These are phyloP conservation scores for Gryllus bimaculatus DNA, from an alignment of 1,140 invertebrate genomes.

Conservation along the genomic window DNA sequence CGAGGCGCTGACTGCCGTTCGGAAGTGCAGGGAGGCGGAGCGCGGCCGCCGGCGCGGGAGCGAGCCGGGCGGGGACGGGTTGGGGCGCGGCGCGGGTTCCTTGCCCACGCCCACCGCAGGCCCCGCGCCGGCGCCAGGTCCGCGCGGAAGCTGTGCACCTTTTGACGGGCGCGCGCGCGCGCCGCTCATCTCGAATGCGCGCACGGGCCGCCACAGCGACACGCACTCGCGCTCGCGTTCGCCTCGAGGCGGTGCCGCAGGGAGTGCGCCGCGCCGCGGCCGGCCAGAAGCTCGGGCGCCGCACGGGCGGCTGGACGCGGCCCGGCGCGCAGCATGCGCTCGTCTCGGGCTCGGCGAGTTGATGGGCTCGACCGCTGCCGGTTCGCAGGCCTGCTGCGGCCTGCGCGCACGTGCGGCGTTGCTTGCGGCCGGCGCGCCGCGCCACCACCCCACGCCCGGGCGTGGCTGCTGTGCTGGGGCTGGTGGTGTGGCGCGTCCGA, in stretches of 20 bases:
- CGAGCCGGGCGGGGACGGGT: not conserved
- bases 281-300: too few relatives aligned
- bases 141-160: not conserved
- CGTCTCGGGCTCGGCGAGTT: constrained; percentile 32
- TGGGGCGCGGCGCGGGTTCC: too few relatives aligned
- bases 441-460: too few relatives aligned
- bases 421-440: constrained; percentile 33
- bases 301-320: constrained; percentile 11
- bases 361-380: constrained; percentile 43
- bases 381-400: constrained; percentile 15
- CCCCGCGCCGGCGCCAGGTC: not conserved
- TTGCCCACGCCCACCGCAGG: not conserved
- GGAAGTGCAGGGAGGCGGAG: not conserved
- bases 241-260: too few relatives aligned
- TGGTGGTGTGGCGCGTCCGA: too few relatives aligned
- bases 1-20: too few relatives aligned
- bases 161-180: not conserved
- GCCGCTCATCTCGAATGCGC: not conserved
- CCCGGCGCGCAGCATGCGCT: not conserved
- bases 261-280: too few relatives aligned
- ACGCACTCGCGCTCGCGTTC: not conserved
- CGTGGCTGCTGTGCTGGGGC: too few relatives aligned
- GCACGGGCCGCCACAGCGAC: not conserved
- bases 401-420: too few relatives aligned
- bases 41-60: too few relatives aligned